A percentile compares a stretch with the other conserved stretches of the same genome.
phyloP scores from a whole-genome alignment of 2,888 invertebrate species.

The Hydriomena furcata region DNA sequence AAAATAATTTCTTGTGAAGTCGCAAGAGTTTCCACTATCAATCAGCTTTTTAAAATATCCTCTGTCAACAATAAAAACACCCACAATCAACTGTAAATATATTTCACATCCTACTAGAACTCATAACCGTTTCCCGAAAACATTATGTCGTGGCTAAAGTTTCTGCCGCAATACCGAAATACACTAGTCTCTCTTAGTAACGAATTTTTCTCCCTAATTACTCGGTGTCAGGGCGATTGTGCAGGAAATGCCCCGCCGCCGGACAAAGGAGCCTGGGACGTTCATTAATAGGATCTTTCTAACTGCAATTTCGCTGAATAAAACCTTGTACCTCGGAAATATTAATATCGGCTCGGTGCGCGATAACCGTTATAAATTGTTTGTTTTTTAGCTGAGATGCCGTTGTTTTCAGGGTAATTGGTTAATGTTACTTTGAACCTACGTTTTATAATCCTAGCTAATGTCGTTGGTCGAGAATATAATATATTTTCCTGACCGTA shows the following conservation, averaged over 20 bases:
- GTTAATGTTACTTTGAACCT: background rate
- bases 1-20: too few relatives aligned
- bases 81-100: background rate
- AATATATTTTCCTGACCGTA: too few relatives aligned
- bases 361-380: conserved; percentile 72
- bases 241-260: conserved; percentile 72
- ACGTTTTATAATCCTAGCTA: too few relatives aligned
- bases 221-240: conserved; percentile 80
- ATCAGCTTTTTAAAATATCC: too few relatives aligned
- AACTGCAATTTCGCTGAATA: conserved; percentile 81
- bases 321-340: conserved; percentile 70
- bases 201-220: conserved; percentile 83
- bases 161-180: conserved; percentile 58
- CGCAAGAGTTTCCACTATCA: too few relatives aligned
- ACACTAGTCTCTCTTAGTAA: conserved; percentile 64
- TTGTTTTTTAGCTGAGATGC: conserved; percentile 47
- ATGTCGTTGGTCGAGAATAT: too few relatives aligned
- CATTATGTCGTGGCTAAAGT: conserved; percentile 12
- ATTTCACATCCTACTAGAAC: conserved; percentile 1
- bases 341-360: conserved; percentile 71
- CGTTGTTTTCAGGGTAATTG: background rate
- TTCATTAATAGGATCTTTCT: conserved; percentile 83
- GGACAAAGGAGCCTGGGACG: conserved; percentile 76
- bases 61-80: too few relatives aligned
- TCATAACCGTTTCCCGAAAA: background rate